Evolutionary conservation across 2,797 vertebrate genomes (phyloP), one percentile per base, ranked within the genome.

Genomic region (Tympanoctomys barrerae): DNA sequence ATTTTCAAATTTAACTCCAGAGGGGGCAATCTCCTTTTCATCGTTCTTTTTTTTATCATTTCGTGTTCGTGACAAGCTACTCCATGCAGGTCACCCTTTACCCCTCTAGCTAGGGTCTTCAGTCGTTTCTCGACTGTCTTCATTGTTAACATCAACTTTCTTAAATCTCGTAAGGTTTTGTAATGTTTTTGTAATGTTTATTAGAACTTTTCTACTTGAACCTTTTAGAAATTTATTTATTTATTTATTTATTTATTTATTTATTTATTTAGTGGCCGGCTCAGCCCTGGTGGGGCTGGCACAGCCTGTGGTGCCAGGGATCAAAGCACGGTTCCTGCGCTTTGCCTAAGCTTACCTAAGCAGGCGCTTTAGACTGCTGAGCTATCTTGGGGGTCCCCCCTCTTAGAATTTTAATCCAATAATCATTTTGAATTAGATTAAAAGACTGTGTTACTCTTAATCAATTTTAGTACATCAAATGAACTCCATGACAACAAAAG

Each of bases 331-430:
- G 11, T 42, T 49, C 49, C 49, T 49, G 11, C 11, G 9, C 49
- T 49, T 49, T 49, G 49, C 49, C 49, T 49, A 49, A 49, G 49
- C 49, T 49, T 49, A 11, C 49, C 49, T 49, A 49, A 49, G 49
- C 49, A 49, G 49, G 49, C 8, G 49, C 49, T 49, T 49, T 49
- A 49, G 8, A 49, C 11, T 11, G 11, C 49, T 49, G 49, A 49
- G 49, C 49, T 49, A 49, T 10, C 49, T 49, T 11, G 8, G 10
- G 8, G 49, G 7, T 11, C 11, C 49, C 8, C 49, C 49, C 49
- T 49, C 24, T 61, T 77, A 64, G 5, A 36, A 89, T 87, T 91
- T 94, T 91, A 78, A 89, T 81, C 54, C 77, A 94, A 24, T 52
- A 57, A 31, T 81, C 31, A 21, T 64, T 93, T 39, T 81, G 28